Evolutionary conservation across 2,113 vertebrate genomes (phyloP), one percentile per base, ranked within the genome.

Genomic region (Carassius auratus): DNA sequence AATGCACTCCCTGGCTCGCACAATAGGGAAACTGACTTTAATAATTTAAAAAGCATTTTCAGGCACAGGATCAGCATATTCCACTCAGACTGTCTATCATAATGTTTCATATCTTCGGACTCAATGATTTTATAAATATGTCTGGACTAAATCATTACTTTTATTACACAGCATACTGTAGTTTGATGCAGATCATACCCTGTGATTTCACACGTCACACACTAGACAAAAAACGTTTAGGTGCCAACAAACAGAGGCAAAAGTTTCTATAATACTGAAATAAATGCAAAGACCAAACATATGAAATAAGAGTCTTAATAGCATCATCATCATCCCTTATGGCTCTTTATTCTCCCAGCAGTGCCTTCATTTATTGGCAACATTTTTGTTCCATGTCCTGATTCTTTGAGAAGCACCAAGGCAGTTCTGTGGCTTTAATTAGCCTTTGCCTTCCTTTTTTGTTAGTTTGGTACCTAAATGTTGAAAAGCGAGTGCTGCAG

Each of bases 251-350:
- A 38, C 6, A 30, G 57, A 5, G 8, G 30, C 15, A 61, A 78
- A 21, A 62, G 21, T 42, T 61, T 23, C 8, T 42, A 8, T 80
- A 80, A 80, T 80, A 80, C 78, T 80, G 78, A 80, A 64, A n/a
- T n/a, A 80, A 80, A 74, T 6, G n/a, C 21, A 74, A 74, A 74
- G 71, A 74, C 38, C 71, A 74, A 74, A 74, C 12, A 48, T 74
- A n/a, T 14, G 4, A 66, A 26, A 66, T 59, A 64, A 62, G 10
- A 62, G 61, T 62, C 61, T 48, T 62, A 62, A 62, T 8, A 62
- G n/a, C 36, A 71, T 38, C 10, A 4, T 68, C 10, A 4, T 68
- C 64, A 68, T 30, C 42, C 52, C 52, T 55, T 55, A 55, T 55
- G 52, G 52, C 76, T 38, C 38, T 45, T 80, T 10, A 45, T 38